A percentile compares a stretch with the other conserved stretches of the same genome.
phyloP scores from a whole-genome alignment of 2,888 invertebrate species.

The Smittia sp. region DNA sequence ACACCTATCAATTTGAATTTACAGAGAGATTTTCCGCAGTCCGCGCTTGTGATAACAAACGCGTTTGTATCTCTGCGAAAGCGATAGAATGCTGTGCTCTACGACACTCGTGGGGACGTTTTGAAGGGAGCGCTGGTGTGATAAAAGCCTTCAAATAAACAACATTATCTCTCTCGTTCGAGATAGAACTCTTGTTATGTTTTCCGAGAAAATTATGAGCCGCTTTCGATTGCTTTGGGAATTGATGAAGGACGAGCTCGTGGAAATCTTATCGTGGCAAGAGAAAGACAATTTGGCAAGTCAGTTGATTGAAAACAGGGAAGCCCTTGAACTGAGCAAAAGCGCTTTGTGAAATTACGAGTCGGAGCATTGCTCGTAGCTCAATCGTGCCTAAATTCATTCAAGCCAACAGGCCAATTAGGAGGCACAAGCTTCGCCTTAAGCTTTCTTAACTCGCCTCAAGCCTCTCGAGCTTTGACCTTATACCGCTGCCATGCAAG shows the following conservation, averaged over 20 bases:
- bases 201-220: background rate
- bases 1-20: conserved; percentile 7
- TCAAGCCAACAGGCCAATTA: too few relatives aligned
- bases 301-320: background rate
- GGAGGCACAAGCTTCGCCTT: too few relatives aligned
- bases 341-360: too few relatives aligned
- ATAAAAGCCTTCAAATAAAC: background rate
- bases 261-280: background rate
- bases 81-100: background rate
- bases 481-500: too few relatives aligned
- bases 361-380: too few relatives aligned
- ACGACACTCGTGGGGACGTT: conserved; percentile 11
- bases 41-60: background rate
- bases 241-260: background rate
- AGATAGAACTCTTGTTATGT: background rate
- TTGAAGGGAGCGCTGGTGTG: background rate
- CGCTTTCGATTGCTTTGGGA: background rate
- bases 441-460: too few relatives aligned
- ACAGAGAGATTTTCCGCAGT: conserved; percentile 1
- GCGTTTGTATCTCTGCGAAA: background rate
- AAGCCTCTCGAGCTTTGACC: too few relatives aligned
- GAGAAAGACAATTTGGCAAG: background rate
- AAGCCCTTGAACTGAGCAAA: too few relatives aligned
- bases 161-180: background rate
- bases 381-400: too few relatives aligned